Percentiles rank a stretch among this genome's conserved stretches.
Evolutionary conservation across 2,113 vertebrate genomes (phyloP).

Genomic region (Coptodon rendalli): DNA sequence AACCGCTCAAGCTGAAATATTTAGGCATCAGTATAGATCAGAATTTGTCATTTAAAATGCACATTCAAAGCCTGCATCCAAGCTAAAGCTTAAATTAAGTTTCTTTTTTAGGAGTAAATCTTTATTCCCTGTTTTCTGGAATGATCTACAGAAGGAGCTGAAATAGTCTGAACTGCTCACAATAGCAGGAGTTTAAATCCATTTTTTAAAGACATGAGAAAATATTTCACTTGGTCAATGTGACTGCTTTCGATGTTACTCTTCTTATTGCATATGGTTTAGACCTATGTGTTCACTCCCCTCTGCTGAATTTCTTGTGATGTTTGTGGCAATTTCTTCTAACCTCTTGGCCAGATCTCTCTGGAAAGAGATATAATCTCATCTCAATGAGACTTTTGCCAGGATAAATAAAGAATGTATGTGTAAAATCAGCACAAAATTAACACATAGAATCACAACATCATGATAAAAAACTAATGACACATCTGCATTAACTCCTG

Average conservation of each 20-base stretch:
- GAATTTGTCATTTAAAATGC: not conserved
- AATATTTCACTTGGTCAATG: not conserved
- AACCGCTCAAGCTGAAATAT: not conserved
- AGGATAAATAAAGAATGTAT: not conserved
- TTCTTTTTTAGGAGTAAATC: not conserved
- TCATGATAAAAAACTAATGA: not conserved
- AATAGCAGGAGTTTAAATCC: not conserved
- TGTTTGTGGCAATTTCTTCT: not conserved
- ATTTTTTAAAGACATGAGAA: not conserved
- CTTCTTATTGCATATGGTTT: not conserved
- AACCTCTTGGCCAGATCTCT: not conserved
- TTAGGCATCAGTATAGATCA: not conserved
- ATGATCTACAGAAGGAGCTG: not conserved
- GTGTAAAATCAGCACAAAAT: fast-evolving
- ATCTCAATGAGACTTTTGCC: not conserved
- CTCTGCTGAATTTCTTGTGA: not conserved
- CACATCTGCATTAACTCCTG: not conserved
- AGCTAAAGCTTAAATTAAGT: not conserved
- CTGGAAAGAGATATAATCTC: not conserved
- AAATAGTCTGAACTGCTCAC: not conserved
- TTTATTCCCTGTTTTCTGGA: not conserved
- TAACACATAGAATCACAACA: not conserved
- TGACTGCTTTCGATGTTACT: not conserved
- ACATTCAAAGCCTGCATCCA: not conserved
- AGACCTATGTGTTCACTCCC: not conserved